Evolutionary conservation across 2,888 invertebrate species (phyloP), one percentile per base, ranked within the genome.

Genomic region (Dynastes tityus): DNA sequence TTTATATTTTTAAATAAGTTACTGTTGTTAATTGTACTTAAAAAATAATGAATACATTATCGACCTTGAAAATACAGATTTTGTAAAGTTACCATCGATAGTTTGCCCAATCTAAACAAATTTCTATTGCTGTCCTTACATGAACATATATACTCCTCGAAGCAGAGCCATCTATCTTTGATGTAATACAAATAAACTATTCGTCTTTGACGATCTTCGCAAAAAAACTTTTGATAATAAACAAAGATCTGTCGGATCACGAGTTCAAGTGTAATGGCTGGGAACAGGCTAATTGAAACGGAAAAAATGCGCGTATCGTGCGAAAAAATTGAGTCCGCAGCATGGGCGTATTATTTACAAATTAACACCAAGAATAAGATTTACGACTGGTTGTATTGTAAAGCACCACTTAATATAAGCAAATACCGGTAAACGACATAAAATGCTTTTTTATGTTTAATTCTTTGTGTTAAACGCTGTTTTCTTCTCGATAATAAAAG

Each of bases 381-480:
- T 74, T 74, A 74, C 61, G 73, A 49, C 61, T 61, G 45, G 61
- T 74, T 74, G 61, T 74, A 74, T 74, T 74, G 58, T 58, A 40
- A 61, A 74, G 58, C 73, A 74, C 73, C 73, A 74, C 73, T 74
- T 74, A 74, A 63, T 74, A 61, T 74, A 61, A 74, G 73, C 73
- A 74, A 74, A 61, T 74, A 27, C 61, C 61, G 45, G 73, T 74
- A 45, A 61, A 74, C 45, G 73, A 74, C 45, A 40, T 74, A 61
- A 61, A 58, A 74, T 40, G 45, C 61, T 71, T 51, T 22, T 61
- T 74, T 40, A 61, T 74, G 58, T 74, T 71, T 32, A 71, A 71
- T 71, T 71, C 55, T 71, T 71, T 55, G 58, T 27, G 61, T 74
- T 58, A 40, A 61, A 58, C 61, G 61, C 61, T 29, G 45, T 74